Evolutionary conservation across 64 coral and sea anemone genomes (phyloP).

Genomic region (Pocillopora verrucosa): DNA sequence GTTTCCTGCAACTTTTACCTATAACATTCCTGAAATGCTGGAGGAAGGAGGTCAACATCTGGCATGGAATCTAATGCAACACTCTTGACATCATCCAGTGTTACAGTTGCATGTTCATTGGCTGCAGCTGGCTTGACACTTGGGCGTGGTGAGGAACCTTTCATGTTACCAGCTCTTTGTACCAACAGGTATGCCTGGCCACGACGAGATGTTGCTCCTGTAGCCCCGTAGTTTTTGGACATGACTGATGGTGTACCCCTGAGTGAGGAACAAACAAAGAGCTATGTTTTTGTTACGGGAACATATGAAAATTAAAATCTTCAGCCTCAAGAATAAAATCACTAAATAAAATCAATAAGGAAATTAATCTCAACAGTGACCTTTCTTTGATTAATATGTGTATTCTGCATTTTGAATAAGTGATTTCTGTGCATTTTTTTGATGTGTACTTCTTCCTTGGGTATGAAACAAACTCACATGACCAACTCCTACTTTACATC

Average conservation of each 20-base stretch:
- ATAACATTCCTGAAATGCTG: slow-evolving; percentile 78
- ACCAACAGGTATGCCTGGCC: slow-evolving; percentile 62
- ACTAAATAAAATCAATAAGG: no score
- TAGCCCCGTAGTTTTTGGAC: slow-evolving; percentile 81
- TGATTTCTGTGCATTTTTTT: no score
- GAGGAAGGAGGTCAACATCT: slow-evolving; percentile 61
- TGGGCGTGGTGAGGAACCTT: slow-evolving; percentile 67
- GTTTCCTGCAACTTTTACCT: slow-evolving; percentile 37
- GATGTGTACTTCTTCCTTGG: no score
- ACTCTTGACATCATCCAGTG: slow-evolving; percentile 91
- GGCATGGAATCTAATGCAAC: slow-evolving; percentile 83
- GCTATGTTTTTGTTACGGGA: no score
- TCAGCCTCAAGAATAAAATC: no score
- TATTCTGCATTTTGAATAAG: no score
- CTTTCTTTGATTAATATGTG: no score
- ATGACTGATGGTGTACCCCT: slow-evolving; percentile 90
- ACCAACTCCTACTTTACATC: no score
- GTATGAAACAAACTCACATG: no score
- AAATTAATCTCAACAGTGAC: no score
- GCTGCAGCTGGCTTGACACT: slow-evolving; percentile 61
- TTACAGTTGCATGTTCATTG: slow-evolving; percentile 77
- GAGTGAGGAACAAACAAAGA: slow-evolving; percentile 2
- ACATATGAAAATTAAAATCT: no score
- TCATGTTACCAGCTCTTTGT: slow-evolving; percentile 68
- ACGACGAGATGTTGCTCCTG: slow-evolving; percentile 52